Evolutionary conservation across 2,888 invertebrate species (phyloP).

Genomic region (Chymomyza caudatula): DNA sequence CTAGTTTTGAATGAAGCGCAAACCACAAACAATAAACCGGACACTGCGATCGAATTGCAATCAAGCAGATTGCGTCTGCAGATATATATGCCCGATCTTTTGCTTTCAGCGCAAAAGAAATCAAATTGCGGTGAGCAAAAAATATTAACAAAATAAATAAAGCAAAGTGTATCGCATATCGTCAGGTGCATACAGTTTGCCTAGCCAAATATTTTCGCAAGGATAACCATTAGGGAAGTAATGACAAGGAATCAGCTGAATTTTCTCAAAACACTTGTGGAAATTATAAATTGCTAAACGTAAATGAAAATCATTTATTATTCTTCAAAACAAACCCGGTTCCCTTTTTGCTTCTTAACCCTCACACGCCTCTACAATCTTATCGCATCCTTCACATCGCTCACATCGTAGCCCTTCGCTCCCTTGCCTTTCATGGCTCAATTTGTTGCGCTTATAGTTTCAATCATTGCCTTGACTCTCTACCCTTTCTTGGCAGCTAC

Average conservation of each 20-base stretch:
- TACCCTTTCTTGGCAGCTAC: conserved; percentile 3
- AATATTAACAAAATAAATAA: neutral
- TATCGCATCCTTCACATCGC: conserved; percentile 3
- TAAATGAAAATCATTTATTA: conserved; percentile 38
- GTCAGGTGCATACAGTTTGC: neutral
- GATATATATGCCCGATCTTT: neutral
- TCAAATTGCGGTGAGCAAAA: conserved; percentile 13
- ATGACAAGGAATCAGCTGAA: conserved; percentile 1
- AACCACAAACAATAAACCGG: conserved; percentile 65
- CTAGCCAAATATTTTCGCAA: conserved; percentile 25
- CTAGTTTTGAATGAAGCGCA: conserved; percentile 31
- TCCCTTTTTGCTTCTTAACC: conserved; percentile 39
- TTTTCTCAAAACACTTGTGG: neutral
- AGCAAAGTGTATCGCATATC: neutral
- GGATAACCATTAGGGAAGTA: neutral
- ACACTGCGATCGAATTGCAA: conserved; percentile 72
- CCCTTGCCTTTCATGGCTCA: conserved; percentile 16
- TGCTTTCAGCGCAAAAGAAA: conserved; percentile 19
- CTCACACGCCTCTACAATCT: conserved; percentile 34
- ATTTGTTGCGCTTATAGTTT: conserved; percentile 48
- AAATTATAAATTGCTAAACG: conserved; percentile 9
- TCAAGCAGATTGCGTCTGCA: conserved; percentile 41
- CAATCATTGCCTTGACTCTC: conserved; percentile 30
- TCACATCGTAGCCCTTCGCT: neutral
- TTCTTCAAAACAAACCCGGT: conserved; percentile 26